Conservation (phyloP, 2,113 vertebrate genomes). For the Nothoprocta pentlandii region DNA sequence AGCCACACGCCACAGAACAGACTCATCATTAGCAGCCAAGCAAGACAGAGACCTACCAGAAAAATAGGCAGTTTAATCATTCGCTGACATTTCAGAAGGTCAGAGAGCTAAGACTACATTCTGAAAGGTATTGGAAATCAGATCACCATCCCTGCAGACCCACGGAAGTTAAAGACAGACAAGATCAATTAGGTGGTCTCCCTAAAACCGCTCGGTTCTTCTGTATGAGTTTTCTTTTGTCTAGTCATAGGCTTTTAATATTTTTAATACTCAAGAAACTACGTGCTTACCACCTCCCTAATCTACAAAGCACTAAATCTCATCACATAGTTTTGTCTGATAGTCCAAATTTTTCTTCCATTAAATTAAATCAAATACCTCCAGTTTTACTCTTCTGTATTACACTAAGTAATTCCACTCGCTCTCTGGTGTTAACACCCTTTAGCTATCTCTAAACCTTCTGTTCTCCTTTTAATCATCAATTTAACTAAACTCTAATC, state of each 20-base stretch:
- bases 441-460: neutral
- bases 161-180: neutral
- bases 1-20: neutral
- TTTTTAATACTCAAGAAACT: neutral
- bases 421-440: neutral
- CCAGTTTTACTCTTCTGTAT: neutral
- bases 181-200: neutral
- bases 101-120: neutral
- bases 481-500: neutral
- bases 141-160: neutral
- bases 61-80: neutral
- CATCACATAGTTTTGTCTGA: neutral
- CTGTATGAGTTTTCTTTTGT: neutral
- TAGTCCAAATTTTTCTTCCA: neutral
- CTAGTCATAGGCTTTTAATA: neutral
- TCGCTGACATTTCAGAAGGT: neutral
- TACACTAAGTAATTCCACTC: neutral
- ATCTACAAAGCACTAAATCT: neutral
- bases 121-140: neutral
- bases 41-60: neutral
- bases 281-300: neutral
- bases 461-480: neutral
- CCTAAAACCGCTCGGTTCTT: neutral
- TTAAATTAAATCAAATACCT: neutral
- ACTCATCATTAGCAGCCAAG: neutral